Evolutionary conservation across 2,888 invertebrate genomes (phyloP).

Genomic region (Cantharis flavilabris): DNA sequence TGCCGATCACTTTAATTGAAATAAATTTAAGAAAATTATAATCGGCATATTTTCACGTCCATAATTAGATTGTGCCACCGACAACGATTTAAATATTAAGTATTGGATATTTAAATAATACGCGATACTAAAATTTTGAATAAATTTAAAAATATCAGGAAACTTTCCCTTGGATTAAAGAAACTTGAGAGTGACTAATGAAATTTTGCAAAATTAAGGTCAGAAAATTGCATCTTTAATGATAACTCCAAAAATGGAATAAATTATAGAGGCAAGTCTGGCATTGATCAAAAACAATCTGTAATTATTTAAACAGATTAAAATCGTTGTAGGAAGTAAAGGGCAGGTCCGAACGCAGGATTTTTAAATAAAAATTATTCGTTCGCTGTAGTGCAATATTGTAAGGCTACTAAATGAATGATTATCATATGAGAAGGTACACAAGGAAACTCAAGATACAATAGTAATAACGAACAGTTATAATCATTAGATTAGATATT

Average conservation of each 20-base stretch:
- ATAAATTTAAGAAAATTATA: neutral
- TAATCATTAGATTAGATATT: too few relatives aligned
- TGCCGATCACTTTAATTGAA: neutral
- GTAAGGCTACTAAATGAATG: neutral
- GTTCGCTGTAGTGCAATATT: neutral
- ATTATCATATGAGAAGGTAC: neutral
- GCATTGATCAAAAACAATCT: neutral
- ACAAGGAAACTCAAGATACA: neutral
- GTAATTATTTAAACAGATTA: neutral
- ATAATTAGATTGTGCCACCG: neutral
- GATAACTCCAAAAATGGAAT: neutral
- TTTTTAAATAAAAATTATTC: neutral
- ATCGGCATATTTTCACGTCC: neutral
- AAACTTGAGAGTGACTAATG: neutral
- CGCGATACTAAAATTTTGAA: neutral
- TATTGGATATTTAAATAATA: too few relatives aligned
- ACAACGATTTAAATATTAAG: neutral
- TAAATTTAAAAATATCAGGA: neutral
- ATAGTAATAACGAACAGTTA: too few relatives aligned
- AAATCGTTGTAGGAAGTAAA: neutral
- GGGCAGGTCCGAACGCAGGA: neutral
- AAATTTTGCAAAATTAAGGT: neutral
- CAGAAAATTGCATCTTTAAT: neutral
- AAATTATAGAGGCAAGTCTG: neutral
- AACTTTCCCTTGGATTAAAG: neutral